Base-by-base conservation (phyloP, 1,140 invertebrate species). In the Pemphigus obesinymphae region DNA sequence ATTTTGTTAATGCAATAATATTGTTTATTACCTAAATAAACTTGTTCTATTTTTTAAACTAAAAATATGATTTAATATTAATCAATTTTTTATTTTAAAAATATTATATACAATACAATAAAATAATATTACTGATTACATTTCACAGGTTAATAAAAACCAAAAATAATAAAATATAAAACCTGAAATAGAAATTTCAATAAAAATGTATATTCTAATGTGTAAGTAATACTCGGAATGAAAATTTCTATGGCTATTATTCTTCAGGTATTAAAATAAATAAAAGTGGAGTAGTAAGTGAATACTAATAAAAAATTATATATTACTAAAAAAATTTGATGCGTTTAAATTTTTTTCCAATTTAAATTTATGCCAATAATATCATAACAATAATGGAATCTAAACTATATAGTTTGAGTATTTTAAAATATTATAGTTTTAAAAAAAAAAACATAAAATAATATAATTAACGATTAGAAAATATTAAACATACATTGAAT, bases 51-150 rank as follows among this genome's bases (percentile, higher is more conserved):
- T 63, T 53, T 80, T 63, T 61, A 61, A 78, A 80, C 76, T 80
- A 80, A 80, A 80, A 80, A 80, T 80, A 80, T 61, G 55, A 80
- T 80, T 80, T 61, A 78, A 58, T 63, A 80, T 61, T 80, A 63
- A 80, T 63, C 76, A 80, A 80, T 63, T 80, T n/a, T 80, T 80
- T 43, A 43, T 80, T 80, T 58, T 34, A 80, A 61, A 61, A 80
- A 80, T 61, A 37, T 61, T 80, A 80, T 80, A 11, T 80, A 80
- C 76, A 80, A 76, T 76, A 76, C 13, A 40, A 80, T 80, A 80
- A 80, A 45, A 80, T 80, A 80, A 45, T 73, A 73, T 43, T 40
- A 78, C 31, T 61, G 53, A 78, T 37, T 78, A 78, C 75, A 61
- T 43, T 78, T 78, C 23, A 1, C 37, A 26, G 53, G 50, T 80